Conservation (phyloP, 1,140 invertebrate species). For the Drosophila lini region DNA sequence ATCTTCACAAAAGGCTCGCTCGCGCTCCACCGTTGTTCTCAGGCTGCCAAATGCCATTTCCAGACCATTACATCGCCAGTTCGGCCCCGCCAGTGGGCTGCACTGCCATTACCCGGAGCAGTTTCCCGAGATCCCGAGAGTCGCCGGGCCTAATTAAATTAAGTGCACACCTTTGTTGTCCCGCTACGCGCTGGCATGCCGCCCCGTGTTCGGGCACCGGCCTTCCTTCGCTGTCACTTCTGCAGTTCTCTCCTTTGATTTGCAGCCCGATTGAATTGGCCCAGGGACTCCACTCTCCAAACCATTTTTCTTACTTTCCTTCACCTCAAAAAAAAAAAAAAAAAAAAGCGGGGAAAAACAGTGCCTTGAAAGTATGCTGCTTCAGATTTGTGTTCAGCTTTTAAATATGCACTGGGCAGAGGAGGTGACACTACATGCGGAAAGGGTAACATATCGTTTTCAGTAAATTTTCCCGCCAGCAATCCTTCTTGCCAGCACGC, state of each 20-base stretch:
- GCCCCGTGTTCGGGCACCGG: constrained; percentile 1
- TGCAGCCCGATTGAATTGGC: constrained; percentile 43
- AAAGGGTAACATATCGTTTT: constrained; percentile 43
- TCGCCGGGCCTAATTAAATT: constrained; percentile 71
- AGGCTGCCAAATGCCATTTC: constrained; percentile 70
- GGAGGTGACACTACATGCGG: constrained; percentile 6
- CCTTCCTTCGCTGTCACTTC: constrained; percentile 4
- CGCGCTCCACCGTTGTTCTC: constrained; percentile 21
- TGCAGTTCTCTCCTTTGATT: constrained; percentile 29
- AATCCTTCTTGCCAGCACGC: constrained; percentile 33
- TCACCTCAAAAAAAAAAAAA: constrained; percentile 3
- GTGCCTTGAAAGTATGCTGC: constrained; percentile 30
- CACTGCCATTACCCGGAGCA: constrained; percentile 20
- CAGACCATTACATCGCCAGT: constrained; percentile 70
- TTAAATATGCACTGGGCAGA: constrained; percentile 34
- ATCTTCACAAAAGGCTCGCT: constrained; percentile 56
- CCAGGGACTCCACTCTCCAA: constrained; percentile 3
- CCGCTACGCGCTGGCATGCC: constrained; percentile 59
- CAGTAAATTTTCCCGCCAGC: constrained; percentile 41
- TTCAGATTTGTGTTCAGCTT: constrained; percentile 25
- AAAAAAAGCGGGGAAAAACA: neutral
- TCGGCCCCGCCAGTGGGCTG: constrained; percentile 9
- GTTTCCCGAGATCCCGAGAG: constrained; percentile 14
- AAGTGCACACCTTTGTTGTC: constrained; percentile 76
- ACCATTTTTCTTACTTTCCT: constrained; percentile 21